Conservation (phyloP, 2,797 vertebrate genomes). For the Perodicticus potto region DNA sequence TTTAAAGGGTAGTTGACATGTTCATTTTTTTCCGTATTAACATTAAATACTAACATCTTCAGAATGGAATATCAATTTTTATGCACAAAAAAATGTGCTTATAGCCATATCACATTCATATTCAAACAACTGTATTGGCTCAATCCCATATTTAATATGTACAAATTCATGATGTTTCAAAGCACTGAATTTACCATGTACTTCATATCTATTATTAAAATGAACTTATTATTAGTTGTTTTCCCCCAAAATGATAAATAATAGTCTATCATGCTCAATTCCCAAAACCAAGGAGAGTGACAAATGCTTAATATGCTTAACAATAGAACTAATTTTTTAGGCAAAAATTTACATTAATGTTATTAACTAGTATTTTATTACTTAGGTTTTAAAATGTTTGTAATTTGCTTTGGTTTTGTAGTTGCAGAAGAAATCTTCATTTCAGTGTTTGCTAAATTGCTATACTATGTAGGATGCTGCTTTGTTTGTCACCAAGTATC, state of each 20-base stretch:
- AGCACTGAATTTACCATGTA: neutral
- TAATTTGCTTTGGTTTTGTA: constrained; percentile 21
- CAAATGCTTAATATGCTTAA: neutral
- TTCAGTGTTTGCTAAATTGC: neutral
- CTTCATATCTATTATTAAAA: neutral
- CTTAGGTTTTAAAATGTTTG: neutral
- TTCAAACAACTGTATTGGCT: neutral
- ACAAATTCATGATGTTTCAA: neutral
- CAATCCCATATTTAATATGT: neutral
- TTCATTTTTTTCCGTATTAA: constrained; percentile 25
- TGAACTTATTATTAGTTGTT: neutral
- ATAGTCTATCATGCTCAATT: neutral
- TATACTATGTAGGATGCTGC: neutral
- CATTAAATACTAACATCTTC: constrained; percentile 6
- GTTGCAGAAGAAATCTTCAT: neutral
- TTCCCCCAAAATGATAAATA: neutral
- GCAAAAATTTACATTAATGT: neutral
- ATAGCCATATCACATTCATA: neutral
- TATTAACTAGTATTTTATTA: constrained; percentile 7
- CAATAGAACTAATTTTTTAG: constrained; percentile 6
- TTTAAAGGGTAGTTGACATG: neutral
- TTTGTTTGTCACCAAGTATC: neutral
- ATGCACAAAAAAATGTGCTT: neutral
- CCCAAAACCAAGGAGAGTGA: constrained; percentile 10
- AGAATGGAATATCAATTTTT: neutral